These are phyloP conservation scores for Scomber scombrus DNA, from an alignment of 2,113 vertebrate genomes.

Conservation along the genomic window DNA sequence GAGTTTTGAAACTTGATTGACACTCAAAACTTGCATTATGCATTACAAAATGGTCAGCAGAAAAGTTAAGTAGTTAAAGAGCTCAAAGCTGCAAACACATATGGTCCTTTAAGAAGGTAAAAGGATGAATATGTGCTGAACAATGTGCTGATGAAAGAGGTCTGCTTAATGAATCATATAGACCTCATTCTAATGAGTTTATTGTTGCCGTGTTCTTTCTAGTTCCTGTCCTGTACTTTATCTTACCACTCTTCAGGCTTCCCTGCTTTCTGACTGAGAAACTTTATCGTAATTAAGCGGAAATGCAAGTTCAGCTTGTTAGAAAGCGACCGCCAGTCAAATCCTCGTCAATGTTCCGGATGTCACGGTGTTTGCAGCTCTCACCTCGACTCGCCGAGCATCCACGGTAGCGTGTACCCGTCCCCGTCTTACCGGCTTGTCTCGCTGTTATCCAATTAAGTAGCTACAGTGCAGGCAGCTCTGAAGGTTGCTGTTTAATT, in stretches of 20 bases:
- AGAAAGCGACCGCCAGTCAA: not conserved
- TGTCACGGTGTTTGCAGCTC: slow-evolving; percentile 22
- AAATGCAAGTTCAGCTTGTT: slow-evolving; percentile 58
- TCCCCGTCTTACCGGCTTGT: slow-evolving; percentile 16
- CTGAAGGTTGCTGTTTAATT: slow-evolving; percentile 32
- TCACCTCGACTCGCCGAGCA: slow-evolving; percentile 6
- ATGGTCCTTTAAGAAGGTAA: slow-evolving; percentile 9
- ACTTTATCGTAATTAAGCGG: slow-evolving; percentile 42
- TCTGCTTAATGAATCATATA: slow-evolving; percentile 62
- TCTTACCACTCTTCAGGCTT: slow-evolving; percentile 30
- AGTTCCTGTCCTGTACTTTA: not conserved
- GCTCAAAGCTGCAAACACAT: slow-evolving; percentile 13
- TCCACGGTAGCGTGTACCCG: slow-evolving; percentile 12
- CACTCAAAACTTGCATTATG: not conserved
- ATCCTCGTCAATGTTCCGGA: slow-evolving; percentile 22
- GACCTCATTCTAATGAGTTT: slow-evolving; percentile 46
- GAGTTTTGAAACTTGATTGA: not conserved
- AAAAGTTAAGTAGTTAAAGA: slow-evolving; percentile 1
- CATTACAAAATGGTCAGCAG: not conserved
- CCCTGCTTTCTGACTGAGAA: not conserved
- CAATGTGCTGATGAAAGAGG: slow-evolving; percentile 48
- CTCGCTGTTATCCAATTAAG: slow-evolving; percentile 59
- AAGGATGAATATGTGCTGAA: slow-evolving; percentile 16
- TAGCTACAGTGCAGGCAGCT: slow-evolving; percentile 20
- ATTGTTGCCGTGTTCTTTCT: slow-evolving; percentile 31